These are phyloP conservation scores for Sialis lutaria DNA, from an alignment of 2,888 invertebrate genomes.

Conservation along the genomic window DNA sequence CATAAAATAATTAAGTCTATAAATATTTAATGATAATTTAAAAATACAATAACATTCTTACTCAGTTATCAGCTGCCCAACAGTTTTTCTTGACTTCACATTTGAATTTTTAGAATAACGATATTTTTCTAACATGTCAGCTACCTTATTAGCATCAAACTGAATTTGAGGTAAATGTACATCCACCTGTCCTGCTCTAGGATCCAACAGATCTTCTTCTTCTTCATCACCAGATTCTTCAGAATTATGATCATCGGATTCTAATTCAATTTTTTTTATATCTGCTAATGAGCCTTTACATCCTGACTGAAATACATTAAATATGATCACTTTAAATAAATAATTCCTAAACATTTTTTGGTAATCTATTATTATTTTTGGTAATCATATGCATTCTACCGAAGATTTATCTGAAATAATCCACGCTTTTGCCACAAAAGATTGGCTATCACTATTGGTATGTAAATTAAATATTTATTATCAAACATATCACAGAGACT, in stretches of 20 bases:
- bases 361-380: no score
- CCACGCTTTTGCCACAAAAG: no score
- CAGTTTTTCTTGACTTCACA: slow-evolving; percentile 34
- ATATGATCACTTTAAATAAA: neutral
- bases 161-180: slow-evolving; percentile 51
- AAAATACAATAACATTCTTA: slow-evolving; percentile 24
- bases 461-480: no score
- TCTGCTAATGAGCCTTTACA: slow-evolving; percentile 22
- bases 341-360: neutral
- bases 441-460: no score
- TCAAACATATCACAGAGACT: no score
- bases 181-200: slow-evolving; percentile 64
- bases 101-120: slow-evolving; percentile 31
- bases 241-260: neutral
- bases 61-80: slow-evolving; percentile 32
- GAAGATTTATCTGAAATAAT: no score
- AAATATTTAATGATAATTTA: no score
- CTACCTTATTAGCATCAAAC: slow-evolving; percentile 40
- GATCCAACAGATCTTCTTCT: slow-evolving; percentile 28
- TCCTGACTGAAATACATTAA: slow-evolving; percentile 36
- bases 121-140: slow-evolving; percentile 30
- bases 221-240: slow-evolving; percentile 16
- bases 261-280: neutral
- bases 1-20: no score
- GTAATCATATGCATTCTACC: no score